A percentile compares a stretch with the other conserved stretches of the same genome.
Conservation (phyloP, 30 jellyfish, hydroid and myxozoan species). For the Hydractinia symbiolongicarpus region DNA sequence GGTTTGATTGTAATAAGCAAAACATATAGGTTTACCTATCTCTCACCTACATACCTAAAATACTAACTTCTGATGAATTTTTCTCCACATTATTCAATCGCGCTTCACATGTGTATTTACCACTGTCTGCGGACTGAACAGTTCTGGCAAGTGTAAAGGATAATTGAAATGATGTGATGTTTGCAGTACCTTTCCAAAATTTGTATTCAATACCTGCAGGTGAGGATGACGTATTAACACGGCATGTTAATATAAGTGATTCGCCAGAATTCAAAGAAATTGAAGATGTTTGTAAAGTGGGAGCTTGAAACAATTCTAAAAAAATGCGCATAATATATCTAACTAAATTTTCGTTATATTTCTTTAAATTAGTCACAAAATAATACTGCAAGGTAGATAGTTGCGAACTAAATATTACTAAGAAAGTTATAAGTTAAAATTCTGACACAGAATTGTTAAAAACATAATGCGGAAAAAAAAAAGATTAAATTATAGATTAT, state of each 20-base stretch:
- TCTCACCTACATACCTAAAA: background rate
- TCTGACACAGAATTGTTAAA: too few relatives aligned
- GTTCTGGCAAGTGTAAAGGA: background rate
- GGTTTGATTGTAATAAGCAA: background rate
- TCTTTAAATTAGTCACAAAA: too few relatives aligned
- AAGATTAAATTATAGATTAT: too few relatives aligned
- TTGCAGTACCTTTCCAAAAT: background rate
- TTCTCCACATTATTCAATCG: background rate
- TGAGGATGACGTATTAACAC: background rate
- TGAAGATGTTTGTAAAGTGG: background rate
- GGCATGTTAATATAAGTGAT: background rate
- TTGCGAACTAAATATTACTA: too few relatives aligned
- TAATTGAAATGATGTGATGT: background rate
- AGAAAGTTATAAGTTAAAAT: too few relatives aligned
- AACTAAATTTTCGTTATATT: too few relatives aligned
- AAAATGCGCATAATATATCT: background rate
- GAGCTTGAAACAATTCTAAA: constrained; percentile 1
- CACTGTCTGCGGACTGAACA: background rate
- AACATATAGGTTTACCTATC: background rate
- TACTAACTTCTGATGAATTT: background rate
- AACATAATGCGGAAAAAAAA: too few relatives aligned
- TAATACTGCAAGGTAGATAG: too few relatives aligned
- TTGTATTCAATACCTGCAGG: background rate
- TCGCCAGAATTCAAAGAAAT: background rate
- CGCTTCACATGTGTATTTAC: background rate